A percentile compares a stretch with the other conserved stretches of the same genome.
Conservation (phyloP, 2,888 invertebrate species). For the Caenorhabditis japonica region DNA sequence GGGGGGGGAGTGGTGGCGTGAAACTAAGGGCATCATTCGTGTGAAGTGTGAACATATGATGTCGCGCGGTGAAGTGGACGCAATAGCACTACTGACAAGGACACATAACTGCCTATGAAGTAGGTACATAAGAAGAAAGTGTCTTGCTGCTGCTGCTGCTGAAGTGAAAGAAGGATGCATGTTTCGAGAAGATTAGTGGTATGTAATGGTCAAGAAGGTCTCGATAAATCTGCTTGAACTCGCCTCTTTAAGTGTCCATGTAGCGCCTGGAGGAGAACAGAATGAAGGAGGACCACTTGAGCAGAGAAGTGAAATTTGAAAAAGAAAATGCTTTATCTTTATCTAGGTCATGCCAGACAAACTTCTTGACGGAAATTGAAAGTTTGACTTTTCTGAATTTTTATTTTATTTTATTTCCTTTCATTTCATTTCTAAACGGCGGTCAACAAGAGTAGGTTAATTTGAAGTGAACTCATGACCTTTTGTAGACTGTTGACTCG, state of each 20-base stretch:
- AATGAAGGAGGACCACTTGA: too few relatives aligned
- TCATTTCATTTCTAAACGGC: conserved; percentile 2
- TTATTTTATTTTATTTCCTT: too few relatives aligned
- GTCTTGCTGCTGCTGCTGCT: too few relatives aligned
- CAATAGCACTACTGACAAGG: conserved; percentile 61
- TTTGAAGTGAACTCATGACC: conserved; percentile 41
- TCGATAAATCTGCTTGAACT: conserved; percentile 56
- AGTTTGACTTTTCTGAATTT: not conserved
- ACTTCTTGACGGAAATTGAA: conserved; percentile 12
- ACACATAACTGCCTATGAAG: conserved; percentile 59
- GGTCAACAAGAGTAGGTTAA: conserved; percentile 7
- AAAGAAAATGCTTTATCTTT: too few relatives aligned
- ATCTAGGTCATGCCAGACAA: too few relatives aligned
- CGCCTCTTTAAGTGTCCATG: conserved; percentile 31
- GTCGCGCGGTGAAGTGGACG: conserved; percentile 57
- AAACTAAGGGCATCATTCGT: conserved; percentile 30
- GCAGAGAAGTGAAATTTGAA: too few relatives aligned
- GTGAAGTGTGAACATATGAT: conserved; percentile 60
- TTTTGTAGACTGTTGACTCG: conserved; percentile 42
- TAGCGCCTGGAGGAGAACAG: not conserved
- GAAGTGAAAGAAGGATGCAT: conserved; percentile 22
- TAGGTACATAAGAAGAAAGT: conserved; percentile 56
- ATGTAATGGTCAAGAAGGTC: conserved; percentile 45
- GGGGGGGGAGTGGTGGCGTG: too few relatives aligned
- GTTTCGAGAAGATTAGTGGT: conserved; percentile 54